A percentile compares a stretch with the other conserved stretches of the same genome.
Evolutionary conservation across 2,797 vertebrate genomes (phyloP).

Genomic region (Chlorospingus semifuscus): DNA sequence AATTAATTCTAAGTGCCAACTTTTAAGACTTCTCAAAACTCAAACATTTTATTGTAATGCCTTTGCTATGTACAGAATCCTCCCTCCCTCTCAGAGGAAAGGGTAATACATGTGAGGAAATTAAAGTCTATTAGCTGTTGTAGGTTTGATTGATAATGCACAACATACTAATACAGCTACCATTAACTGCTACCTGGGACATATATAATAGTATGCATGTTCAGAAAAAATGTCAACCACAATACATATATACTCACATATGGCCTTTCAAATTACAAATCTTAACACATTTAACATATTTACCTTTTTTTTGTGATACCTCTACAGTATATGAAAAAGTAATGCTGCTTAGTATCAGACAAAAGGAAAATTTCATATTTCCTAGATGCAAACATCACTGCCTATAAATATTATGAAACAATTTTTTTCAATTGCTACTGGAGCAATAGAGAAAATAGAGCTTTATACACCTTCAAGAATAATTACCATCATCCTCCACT

Average conservation of each 20-base stretch:
- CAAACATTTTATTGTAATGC: background rate
- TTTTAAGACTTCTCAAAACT: background rate
- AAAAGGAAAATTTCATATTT: background rate
- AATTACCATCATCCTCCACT: background rate
- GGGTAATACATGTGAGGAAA: background rate
- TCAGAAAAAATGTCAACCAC: background rate
- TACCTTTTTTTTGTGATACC: background rate
- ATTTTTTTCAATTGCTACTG: background rate
- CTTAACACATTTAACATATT: background rate
- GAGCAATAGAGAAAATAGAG: background rate
- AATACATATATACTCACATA: background rate
- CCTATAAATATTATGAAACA: background rate
- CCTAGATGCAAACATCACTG: background rate
- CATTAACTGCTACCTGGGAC: background rate
- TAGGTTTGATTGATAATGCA: background rate
- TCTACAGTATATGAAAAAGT: background rate
- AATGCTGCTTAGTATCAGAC: background rate
- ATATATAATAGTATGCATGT: background rate
- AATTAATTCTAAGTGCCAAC: background rate
- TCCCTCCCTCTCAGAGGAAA: background rate
- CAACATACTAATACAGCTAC: background rate
- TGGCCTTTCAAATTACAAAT: background rate
- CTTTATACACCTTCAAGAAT: background rate
- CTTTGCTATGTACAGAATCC: background rate
- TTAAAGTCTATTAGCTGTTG: background rate